These are phyloP conservation scores for Paratrypauchen microcephalus DNA, from an alignment of 2,797 vertebrate species.

Conservation along the genomic window DNA sequence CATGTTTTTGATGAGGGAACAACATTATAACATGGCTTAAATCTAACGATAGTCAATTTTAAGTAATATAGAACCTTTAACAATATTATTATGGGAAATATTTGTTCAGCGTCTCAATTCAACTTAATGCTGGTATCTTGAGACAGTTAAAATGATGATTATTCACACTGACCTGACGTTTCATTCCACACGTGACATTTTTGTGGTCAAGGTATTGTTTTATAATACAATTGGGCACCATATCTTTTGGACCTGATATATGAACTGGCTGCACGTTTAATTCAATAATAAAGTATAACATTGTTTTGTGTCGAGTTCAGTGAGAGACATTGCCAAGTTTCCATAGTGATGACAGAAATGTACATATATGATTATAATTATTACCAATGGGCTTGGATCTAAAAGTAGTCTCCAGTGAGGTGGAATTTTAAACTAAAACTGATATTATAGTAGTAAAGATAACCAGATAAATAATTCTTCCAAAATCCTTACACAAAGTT, in stretches of 20 bases:
- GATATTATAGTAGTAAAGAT: not conserved
- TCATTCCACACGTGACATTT: slow-evolving; percentile 34
- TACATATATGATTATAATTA: slow-evolving; percentile 53
- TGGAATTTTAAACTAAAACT: not conserved
- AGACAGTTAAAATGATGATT: slow-evolving; percentile 18
- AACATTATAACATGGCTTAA: too few species aligned
- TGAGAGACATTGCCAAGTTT: slow-evolving; percentile 35
- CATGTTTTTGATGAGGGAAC: too few species aligned
- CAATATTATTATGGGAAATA: too few species aligned
- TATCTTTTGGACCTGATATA: slow-evolving; percentile 41
- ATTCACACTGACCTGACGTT: slow-evolving; percentile 30
- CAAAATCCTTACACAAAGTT: not conserved
- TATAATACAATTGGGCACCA: slow-evolving; percentile 36
- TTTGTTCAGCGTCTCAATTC: too few species aligned
- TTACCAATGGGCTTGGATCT: not conserved
- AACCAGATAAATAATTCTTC: not conserved
- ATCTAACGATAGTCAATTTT: too few species aligned
- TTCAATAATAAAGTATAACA: slow-evolving; percentile 67
- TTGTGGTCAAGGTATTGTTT: slow-evolving; percentile 37
- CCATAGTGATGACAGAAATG: slow-evolving; percentile 35
- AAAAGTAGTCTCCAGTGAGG: not conserved
- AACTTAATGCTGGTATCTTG: too few species aligned
- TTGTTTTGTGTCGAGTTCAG: slow-evolving; percentile 45
- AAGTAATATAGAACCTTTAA: too few species aligned
- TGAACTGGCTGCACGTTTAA: slow-evolving; percentile 52